Evolutionary conservation across 2,113 vertebrate species (phyloP).

Genomic region (Dissostichus mawsoni): DNA sequence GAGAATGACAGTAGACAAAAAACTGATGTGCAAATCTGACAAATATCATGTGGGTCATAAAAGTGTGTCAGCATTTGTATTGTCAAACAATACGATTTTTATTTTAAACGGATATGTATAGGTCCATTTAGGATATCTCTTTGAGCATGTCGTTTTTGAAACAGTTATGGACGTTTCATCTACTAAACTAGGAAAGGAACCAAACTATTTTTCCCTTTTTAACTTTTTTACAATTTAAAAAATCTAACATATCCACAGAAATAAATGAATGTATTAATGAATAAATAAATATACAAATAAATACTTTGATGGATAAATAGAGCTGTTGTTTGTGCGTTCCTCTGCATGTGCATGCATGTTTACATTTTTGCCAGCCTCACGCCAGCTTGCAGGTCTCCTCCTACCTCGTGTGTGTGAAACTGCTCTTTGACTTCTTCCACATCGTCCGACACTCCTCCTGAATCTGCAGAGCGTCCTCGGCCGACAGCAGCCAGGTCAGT

Average conservation of each 20-base stretch:
- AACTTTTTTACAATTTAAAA: not conserved
- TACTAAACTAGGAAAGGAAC: not conserved
- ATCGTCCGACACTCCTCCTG: slow-evolving; percentile 95
- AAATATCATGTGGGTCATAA: not conserved
- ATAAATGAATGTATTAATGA: not conserved
- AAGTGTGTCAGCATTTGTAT: not conserved
- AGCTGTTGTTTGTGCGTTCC: not conserved
- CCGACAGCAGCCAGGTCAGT: slow-evolving; percentile 95
- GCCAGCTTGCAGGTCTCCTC: not conserved
- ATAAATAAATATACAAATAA: too few species aligned
- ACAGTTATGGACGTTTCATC: not conserved
- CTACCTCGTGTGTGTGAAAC: slow-evolving; percentile 96
- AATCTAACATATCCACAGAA: not conserved
- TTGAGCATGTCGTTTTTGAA: not conserved
- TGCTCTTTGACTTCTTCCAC: slow-evolving; percentile 98
- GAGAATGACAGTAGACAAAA: slow-evolving; percentile 12
- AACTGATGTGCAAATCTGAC: not conserved
- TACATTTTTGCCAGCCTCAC: not conserved
- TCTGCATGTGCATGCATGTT: not conserved
- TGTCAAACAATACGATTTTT: too few species aligned
- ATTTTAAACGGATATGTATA: too few species aligned
- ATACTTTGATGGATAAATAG: too few species aligned
- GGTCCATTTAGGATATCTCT: not conserved
- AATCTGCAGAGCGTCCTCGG: slow-evolving; percentile 91
- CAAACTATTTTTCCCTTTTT: not conserved